Percentiles rank a stretch among this genome's conserved stretches.
Conservation (phyloP, 2,797 vertebrate genomes). For the Varecia variegata region DNA sequence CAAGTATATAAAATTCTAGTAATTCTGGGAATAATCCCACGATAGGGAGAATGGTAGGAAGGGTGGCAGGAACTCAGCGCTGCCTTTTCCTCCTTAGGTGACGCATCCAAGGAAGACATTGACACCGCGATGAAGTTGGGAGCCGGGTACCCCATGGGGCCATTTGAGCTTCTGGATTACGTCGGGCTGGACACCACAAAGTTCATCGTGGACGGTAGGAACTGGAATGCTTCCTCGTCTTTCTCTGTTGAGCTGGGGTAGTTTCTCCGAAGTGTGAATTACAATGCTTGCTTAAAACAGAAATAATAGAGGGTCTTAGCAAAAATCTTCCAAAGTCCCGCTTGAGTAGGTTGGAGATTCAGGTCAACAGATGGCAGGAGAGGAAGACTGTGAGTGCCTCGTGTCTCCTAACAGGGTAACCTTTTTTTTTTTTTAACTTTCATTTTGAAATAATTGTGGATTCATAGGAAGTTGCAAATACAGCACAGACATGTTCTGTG, state of each 20-base stretch:
- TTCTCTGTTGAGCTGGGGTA: background rate
- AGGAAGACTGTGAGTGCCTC: background rate
- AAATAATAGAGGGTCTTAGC: background rate
- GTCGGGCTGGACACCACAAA: conserved; percentile 96
- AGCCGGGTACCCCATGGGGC: conserved; percentile 97
- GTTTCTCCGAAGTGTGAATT: background rate
- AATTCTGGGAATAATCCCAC: background rate
- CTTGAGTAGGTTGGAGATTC: background rate
- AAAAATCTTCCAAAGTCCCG: background rate
- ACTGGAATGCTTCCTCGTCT: background rate
- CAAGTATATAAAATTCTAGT: background rate
- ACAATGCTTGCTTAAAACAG: background rate
- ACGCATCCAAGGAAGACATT: conserved; percentile 98
- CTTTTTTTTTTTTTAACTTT: background rate
- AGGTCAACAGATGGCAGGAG: background rate
- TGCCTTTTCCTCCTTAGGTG: conserved; percentile 85
- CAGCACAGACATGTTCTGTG: background rate
- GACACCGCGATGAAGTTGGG: conserved; percentile 98
- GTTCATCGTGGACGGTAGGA: conserved; percentile 94
- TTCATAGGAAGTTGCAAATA: background rate
- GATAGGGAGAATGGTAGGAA: background rate
- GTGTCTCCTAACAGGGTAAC: background rate
- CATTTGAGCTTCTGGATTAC: conserved; percentile 96
- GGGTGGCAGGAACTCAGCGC: background rate
- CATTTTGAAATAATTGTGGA: background rate